These are phyloP conservation scores for Podarcis lilfordi DNA, from an alignment of 2,797 vertebrate genomes.

Conservation along the genomic window DNA sequence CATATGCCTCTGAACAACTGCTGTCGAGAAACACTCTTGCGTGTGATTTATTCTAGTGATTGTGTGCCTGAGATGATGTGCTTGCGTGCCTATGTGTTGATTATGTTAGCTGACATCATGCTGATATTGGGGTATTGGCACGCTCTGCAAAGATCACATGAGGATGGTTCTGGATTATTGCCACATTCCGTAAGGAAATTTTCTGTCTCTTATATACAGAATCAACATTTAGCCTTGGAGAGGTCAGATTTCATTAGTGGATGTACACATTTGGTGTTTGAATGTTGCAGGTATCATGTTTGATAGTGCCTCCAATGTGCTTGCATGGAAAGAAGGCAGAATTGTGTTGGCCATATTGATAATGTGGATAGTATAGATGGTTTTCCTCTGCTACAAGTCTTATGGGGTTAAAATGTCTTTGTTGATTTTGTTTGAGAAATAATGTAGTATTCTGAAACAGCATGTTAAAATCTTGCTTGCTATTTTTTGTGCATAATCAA, in stretches of 20 bases:
- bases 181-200: background rate
- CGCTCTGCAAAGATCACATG: background rate
- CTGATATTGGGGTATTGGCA: conserved; percentile 9
- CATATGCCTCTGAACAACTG: background rate
- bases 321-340: background rate
- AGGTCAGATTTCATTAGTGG: background rate
- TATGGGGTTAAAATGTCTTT: background rate
- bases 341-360: background rate
- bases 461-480: background rate
- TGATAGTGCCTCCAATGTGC: background rate
- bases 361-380: background rate
- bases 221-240: background rate
- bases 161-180: conserved; percentile 3
- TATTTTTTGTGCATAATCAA: background rate
- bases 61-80: background rate
- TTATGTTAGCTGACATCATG: background rate
- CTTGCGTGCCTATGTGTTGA: background rate
- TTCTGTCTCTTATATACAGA: background rate
- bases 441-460: background rate
- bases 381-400: background rate
- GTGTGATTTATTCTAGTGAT: background rate
- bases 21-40: background rate
- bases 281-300: background rate
- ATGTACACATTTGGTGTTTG: background rate
- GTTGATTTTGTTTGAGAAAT: background rate